Evolutionary conservation across 2,797 vertebrate genomes (phyloP).

Genomic region (Anabacerthia variegaticeps): DNA sequence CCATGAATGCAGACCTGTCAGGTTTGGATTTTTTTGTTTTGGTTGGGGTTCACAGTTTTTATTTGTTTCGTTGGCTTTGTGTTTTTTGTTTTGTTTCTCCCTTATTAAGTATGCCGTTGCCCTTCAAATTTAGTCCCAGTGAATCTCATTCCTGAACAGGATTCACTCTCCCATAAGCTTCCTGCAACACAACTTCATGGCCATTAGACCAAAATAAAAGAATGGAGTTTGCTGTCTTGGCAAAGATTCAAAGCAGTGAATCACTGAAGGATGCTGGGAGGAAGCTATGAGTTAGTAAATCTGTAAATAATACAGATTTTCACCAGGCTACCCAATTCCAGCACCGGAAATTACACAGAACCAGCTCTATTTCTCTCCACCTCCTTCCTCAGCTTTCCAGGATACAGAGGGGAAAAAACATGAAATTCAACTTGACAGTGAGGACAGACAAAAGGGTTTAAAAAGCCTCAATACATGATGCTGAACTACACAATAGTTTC

Average conservation of each 20-base stretch:
- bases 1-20: background rate
- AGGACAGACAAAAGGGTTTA: background rate
- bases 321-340: background rate
- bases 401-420: background rate
- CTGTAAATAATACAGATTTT: background rate
- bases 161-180: background rate
- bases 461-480: background rate
- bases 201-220: background rate
- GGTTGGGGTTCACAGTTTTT: background rate
- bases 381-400: background rate
- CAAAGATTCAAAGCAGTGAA: background rate
- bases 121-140: background rate
- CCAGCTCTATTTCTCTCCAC: background rate
- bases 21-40: background rate
- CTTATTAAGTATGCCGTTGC: background rate
- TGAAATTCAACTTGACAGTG: background rate
- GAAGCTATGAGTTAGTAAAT: background rate
- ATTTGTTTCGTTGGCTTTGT: background rate
- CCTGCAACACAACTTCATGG: background rate
- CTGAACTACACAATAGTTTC: background rate
- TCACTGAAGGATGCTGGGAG: background rate
- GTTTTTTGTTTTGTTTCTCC: background rate
- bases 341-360: background rate
- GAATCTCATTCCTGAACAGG: background rate
- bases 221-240: background rate